phyloP scores from a whole-genome alignment of 2,888 invertebrate species.

The Trachelus tabidus region DNA sequence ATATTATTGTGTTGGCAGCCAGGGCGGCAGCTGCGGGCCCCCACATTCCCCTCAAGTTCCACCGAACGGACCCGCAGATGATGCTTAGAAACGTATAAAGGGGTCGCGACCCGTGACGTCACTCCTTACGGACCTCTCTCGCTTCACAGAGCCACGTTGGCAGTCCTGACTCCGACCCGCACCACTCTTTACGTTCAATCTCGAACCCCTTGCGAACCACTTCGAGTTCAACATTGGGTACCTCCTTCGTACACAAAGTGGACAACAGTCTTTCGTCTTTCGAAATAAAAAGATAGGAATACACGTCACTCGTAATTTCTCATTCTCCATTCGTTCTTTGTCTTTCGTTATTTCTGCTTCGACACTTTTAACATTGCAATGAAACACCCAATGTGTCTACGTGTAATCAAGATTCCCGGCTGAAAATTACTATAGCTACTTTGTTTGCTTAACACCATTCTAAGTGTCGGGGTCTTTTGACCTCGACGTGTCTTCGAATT shows the following conservation, averaged over 20 bases:
- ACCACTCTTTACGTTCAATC: background rate
- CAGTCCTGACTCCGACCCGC: background rate
- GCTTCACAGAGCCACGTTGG: background rate
- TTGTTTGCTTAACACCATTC: background rate
- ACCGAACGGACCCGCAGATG: slow-evolving; percentile 43
- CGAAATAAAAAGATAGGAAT: background rate
- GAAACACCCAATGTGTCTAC: background rate
- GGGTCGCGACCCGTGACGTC: slow-evolving; percentile 53
- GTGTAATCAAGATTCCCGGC: background rate
- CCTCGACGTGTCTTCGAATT: background rate
- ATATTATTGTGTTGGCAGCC: slow-evolving; percentile 64
- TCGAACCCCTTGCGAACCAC: background rate
- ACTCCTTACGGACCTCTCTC: slow-evolving; percentile 15
- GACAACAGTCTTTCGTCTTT: background rate
- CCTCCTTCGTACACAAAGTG: background rate
- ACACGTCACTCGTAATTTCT: background rate
- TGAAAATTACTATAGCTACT: background rate
- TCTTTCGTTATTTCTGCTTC: background rate
- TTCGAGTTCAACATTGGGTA: background rate
- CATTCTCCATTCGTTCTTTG: background rate
- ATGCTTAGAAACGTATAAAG: slow-evolving; percentile 30
- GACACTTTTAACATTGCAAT: background rate
- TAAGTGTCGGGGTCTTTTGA: background rate
- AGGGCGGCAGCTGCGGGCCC: slow-evolving; percentile 61
- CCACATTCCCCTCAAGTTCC: slow-evolving; percentile 18